phyloP scores from a whole-genome alignment of 2,113 vertebrate genomes.

The Atrichornis clamosus region DNA sequence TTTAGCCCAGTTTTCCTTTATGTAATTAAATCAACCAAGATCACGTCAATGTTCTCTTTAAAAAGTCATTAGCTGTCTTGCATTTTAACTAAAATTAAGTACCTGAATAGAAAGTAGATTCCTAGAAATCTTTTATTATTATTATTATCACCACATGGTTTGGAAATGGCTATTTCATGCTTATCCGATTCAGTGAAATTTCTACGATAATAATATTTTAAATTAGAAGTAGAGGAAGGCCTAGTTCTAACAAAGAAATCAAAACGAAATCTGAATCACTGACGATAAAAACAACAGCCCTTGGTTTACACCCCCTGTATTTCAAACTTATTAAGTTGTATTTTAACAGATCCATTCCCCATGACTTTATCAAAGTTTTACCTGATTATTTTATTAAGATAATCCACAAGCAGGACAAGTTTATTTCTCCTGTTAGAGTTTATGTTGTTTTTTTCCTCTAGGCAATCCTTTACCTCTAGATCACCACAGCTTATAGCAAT shows the following conservation, averaged over 20 bases:
- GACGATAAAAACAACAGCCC: background rate
- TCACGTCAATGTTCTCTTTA: background rate
- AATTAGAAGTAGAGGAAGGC: background rate
- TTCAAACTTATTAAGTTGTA: background rate
- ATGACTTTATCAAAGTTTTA: background rate
- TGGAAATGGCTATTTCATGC: background rate
- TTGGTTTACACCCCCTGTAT: background rate
- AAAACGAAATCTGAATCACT: background rate
- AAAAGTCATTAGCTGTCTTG: background rate
- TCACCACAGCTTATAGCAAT: background rate
- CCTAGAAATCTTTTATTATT: background rate
- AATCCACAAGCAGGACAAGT: background rate
- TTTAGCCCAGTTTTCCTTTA: background rate
- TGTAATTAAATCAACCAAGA: background rate
- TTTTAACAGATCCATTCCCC: background rate
- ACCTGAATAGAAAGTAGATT: background rate
- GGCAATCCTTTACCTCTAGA: background rate
- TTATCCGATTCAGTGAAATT: background rate
- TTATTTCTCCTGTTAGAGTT: slow-evolving; percentile 9
- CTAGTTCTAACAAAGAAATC: background rate
- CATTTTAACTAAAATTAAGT: background rate
- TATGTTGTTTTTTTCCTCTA: background rate
- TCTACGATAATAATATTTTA: background rate
- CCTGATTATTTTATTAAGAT: background rate
- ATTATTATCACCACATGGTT: background rate